Evolutionary conservation across 1,140 invertebrate genomes (phyloP).

Genomic region (Armadillidium nasatum): DNA sequence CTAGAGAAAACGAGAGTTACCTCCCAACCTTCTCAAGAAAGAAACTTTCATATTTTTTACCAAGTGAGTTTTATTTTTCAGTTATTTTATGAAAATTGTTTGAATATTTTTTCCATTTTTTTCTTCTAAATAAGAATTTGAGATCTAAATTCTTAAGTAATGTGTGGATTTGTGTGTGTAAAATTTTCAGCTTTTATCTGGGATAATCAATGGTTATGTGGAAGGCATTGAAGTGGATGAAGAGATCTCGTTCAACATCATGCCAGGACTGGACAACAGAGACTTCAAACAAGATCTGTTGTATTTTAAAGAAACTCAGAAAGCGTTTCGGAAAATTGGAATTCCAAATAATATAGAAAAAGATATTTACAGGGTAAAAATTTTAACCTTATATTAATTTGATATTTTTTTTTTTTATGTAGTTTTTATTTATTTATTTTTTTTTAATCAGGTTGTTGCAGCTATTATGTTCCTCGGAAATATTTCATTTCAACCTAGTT

Average conservation of each 20-base stretch:
- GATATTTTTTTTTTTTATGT: not conserved
- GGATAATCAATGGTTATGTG: conserved; percentile 23
- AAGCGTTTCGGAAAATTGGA: conserved; percentile 30
- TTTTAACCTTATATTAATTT: not conserved
- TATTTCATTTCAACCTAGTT: not conserved
- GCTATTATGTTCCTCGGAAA: conserved; percentile 2
- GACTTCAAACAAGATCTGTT: conserved; percentile 18
- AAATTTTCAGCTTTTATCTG: conserved; percentile 31
- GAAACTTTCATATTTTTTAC: conserved; percentile 95
- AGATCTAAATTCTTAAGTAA: not conserved
- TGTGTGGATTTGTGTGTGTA: not conserved
- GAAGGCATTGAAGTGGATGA: conserved; percentile 8
- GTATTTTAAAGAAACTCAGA: conserved; percentile 25
- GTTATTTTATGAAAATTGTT: not conserved
- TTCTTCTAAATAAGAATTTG: too few relatives aligned
- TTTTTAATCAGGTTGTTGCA: not conserved
- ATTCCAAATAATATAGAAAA: conserved; percentile 27
- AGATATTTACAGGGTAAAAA: conserved; percentile 30
- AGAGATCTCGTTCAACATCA: conserved; percentile 19
- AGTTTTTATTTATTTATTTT: not conserved
- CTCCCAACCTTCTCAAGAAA: conserved; percentile 72
- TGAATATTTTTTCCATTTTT: too few relatives aligned
- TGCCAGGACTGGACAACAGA: not conserved
- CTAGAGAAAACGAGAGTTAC: conserved; percentile 90
- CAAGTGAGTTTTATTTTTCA: conserved; percentile 56